Conservation (phyloP, 2,113 vertebrate species). For the Microcebus lehilahytsara region DNA sequence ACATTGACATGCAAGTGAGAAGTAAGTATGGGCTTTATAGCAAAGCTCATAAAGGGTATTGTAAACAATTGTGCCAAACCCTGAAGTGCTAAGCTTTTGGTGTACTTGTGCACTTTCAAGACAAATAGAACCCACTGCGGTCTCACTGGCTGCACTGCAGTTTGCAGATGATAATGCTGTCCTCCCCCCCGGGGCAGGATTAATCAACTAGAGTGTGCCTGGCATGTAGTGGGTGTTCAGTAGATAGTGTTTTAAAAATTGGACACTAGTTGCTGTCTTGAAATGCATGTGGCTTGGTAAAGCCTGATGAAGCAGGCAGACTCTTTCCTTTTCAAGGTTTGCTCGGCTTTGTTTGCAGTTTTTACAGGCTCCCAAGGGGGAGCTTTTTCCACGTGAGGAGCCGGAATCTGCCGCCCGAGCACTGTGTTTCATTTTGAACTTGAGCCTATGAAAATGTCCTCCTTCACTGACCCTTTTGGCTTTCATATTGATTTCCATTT, state of each 20-base stretch:
- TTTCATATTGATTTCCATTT: constrained; percentile 40
- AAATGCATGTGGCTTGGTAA: not conserved
- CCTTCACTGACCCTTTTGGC: not conserved
- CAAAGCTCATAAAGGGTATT: not conserved
- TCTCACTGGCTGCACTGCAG: not conserved
- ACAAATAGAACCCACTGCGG: not conserved
- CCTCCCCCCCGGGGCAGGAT: not conserved
- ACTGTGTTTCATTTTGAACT: not conserved
- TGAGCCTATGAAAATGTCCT: not conserved
- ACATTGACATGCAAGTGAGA: not conserved
- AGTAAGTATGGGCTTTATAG: not conserved
- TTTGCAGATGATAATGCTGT: not conserved
- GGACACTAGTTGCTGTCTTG: not conserved
- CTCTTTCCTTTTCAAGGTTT: not conserved
- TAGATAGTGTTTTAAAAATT: not conserved
- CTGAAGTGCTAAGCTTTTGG: not conserved
- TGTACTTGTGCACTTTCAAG: not conserved
- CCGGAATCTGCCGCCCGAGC: accelerated
- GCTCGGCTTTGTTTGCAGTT: not conserved
- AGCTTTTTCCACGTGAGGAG: not conserved
- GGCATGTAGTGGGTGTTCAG: not conserved
- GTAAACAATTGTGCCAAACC: not conserved
- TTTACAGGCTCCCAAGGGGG: not conserved
- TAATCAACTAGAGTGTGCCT: not conserved
- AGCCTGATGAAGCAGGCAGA: not conserved